A percentile compares a stretch with the other conserved stretches of the same genome.
Conservation (phyloP, 2,888 invertebrate species). For the Plutella xylostella region DNA sequence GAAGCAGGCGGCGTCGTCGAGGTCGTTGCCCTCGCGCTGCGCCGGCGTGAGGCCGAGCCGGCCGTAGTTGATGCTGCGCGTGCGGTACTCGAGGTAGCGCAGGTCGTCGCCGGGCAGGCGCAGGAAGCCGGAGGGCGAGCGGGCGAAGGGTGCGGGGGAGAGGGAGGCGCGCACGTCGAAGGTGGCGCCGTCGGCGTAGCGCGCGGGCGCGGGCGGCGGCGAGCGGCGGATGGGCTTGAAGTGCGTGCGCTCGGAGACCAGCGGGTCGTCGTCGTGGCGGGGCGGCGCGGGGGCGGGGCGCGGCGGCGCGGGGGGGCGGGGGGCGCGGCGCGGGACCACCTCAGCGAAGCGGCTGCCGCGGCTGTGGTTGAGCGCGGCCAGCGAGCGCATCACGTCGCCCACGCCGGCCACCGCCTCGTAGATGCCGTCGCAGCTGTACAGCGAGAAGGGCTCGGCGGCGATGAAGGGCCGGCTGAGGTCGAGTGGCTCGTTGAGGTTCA, state of each 20-base stretch:
- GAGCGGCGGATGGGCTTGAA: constrained; percentile 86
- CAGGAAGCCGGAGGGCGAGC: constrained; percentile 74
- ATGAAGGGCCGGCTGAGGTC: constrained; percentile 18
- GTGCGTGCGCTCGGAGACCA: constrained; percentile 83
- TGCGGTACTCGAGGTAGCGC: constrained; percentile 67
- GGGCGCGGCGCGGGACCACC: constrained; percentile 65
- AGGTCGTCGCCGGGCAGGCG: constrained; percentile 65
- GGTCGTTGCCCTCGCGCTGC: constrained; percentile 34
- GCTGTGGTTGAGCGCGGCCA: constrained; percentile 72
- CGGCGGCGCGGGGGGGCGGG: constrained; percentile 70
- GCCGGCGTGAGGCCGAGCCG: constrained; percentile 47
- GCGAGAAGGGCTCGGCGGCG: constrained; percentile 33
- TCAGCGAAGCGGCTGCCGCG: constrained; percentile 73
- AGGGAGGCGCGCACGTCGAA: constrained; percentile 75
- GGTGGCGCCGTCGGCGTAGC: constrained; percentile 34
- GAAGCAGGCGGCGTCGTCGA: too few relatives aligned
- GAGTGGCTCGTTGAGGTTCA: constrained; percentile 38
- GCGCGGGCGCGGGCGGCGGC: constrained; percentile 68
- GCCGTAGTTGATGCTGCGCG: constrained; percentile 46
- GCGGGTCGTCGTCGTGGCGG: constrained; percentile 75
- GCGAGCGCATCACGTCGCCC: constrained; percentile 56
- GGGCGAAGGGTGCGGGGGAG: constrained; percentile 73
- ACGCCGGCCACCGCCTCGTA: constrained; percentile 48
- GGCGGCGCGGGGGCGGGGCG: constrained; percentile 64
- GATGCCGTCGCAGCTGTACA: constrained; percentile 47